Conservation (phyloP, 2,113 vertebrate genomes). For the Nibea albiflora region DNA sequence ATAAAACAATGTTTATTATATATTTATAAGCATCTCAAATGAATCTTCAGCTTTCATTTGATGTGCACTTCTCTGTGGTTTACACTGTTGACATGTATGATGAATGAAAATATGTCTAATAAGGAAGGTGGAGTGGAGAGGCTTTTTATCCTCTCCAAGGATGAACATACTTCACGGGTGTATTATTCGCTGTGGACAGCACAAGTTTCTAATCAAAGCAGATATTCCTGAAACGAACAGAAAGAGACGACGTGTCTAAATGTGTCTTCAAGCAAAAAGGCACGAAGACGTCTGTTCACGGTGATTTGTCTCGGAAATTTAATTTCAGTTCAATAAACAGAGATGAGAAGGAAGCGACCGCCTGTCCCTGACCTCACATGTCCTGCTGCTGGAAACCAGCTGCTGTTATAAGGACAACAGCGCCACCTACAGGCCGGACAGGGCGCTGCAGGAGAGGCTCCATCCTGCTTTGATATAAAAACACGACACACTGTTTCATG, state of each 20-base stretch:
- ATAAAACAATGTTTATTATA: no score
- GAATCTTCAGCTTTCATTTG: no score
- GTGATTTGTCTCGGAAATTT: background rate
- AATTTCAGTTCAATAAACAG: background rate
- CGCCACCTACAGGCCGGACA: slow-evolving; percentile 23
- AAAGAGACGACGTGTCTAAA: background rate
- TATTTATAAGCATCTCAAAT: no score
- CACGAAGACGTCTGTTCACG: background rate
- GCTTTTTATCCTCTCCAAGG: background rate
- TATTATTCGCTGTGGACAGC: background rate
- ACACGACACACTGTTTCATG: background rate
- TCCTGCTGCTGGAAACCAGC: background rate
- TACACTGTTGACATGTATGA: no score
- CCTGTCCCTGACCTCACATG: slow-evolving; percentile 20
- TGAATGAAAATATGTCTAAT: no score
- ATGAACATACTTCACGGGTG: background rate
- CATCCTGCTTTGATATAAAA: no score
- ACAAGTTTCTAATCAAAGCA: background rate
- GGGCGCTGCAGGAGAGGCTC: background rate
- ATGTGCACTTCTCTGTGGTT: no score
- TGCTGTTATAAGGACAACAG: slow-evolving; percentile 28
- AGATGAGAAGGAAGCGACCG: background rate
- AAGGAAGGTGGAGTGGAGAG: no score
- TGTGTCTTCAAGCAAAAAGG: background rate
- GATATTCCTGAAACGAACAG: background rate